phyloP scores from a whole-genome alignment of 2,113 vertebrate genomes.

The Malurus cyaneus region DNA sequence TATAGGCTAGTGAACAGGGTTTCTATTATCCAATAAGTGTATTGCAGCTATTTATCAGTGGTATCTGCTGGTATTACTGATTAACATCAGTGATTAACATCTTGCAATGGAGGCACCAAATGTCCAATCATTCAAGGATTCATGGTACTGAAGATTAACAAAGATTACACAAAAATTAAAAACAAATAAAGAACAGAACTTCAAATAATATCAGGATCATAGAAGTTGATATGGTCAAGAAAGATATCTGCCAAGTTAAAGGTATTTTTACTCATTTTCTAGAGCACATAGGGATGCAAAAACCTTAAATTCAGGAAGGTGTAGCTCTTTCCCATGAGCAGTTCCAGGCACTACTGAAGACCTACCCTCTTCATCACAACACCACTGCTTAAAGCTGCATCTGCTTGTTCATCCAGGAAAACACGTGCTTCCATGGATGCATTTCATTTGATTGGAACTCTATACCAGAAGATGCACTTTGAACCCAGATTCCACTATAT shows the following conservation, averaged over 20 bases:
- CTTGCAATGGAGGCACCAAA: background rate
- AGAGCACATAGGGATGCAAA: background rate
- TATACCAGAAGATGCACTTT: background rate
- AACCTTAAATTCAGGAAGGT: background rate
- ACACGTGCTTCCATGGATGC: background rate
- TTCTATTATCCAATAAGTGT: background rate
- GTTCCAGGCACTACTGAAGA: background rate
- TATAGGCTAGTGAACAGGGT: background rate
- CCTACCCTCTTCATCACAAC: background rate
- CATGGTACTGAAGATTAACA: background rate
- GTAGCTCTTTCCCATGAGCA: background rate
- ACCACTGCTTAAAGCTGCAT: background rate
- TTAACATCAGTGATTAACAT: background rate
- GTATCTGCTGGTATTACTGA: background rate
- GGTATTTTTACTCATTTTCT: background rate
- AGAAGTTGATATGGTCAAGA: background rate
- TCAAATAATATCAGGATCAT: background rate
- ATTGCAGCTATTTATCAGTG: background rate
- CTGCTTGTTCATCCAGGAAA: background rate
- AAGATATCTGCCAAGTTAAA: background rate
- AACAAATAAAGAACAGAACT: background rate
- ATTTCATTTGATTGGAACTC: background rate
- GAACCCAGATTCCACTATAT: background rate
- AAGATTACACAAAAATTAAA: background rate
- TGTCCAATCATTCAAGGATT: background rate